Percentiles rank a stretch among this genome's conserved stretches.
phyloP scores from a whole-genome alignment of 2,888 invertebrate genomes.

The Iselma pallidipennis region DNA sequence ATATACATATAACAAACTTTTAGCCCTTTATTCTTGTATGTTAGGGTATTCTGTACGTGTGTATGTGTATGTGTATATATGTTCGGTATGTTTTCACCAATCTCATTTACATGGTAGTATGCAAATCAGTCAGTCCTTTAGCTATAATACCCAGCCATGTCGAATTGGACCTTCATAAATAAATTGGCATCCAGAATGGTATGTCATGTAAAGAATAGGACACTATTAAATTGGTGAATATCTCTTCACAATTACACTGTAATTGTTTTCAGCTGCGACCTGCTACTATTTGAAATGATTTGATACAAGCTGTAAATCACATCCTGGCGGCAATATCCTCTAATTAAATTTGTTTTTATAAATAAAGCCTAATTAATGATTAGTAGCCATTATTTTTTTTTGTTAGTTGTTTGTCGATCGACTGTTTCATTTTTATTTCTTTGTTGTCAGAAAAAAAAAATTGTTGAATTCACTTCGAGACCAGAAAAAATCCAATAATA shows the following conservation, averaged over 20 bases:
- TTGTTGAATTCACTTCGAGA: not conserved
- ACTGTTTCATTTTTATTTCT: not conserved
- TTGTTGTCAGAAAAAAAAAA: not conserved
- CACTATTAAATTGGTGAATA: conserved; percentile 5
- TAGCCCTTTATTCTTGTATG: not conserved
- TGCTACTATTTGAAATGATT: not conserved
- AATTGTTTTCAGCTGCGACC: conserved; percentile 21
- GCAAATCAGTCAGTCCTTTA: conserved; percentile 11
- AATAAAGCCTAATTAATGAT: not conserved
- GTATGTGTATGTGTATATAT: not conserved
- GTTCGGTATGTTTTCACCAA: not conserved
- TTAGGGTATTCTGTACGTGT: not conserved
- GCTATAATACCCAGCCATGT: conserved; percentile 13
- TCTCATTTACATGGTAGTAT: conserved; percentile 7
- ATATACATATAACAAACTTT: no score
- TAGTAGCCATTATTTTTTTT: not conserved
- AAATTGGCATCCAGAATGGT: conserved; percentile 21
- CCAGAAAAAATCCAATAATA: conserved; percentile 17
- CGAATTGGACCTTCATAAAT: conserved; percentile 29
- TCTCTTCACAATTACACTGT: conserved; percentile 17
- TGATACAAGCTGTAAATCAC: not conserved
- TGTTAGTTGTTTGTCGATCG: not conserved
- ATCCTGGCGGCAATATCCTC: not conserved
- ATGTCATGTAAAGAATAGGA: conserved; percentile 8
- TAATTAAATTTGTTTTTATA: no score